A percentile compares a stretch with the other conserved stretches of the same genome.
Evolutionary conservation across 2,888 invertebrate species (phyloP).

Genomic region (Harpalus rufipes): DNA sequence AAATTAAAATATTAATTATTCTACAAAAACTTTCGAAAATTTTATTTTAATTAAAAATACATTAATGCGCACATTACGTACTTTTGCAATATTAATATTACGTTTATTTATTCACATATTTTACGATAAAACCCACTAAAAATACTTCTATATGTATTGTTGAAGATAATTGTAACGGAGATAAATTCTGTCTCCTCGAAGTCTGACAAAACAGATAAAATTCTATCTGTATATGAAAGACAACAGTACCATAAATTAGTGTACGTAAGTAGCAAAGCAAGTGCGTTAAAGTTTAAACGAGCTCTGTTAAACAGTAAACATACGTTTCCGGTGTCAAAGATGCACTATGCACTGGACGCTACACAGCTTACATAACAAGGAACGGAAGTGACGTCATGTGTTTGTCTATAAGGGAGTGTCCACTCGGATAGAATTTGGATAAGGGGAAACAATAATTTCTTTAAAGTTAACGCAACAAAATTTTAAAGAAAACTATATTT

Average conservation of each 20-base stretch:
- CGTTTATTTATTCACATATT: too few species aligned
- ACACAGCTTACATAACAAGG: slow-evolving; percentile 44
- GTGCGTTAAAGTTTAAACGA: slow-evolving; percentile 14
- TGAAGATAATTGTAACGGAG: too few species aligned
- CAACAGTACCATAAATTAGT: background rate
- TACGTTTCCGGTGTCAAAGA: slow-evolving; percentile 38
- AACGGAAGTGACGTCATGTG: slow-evolving; percentile 34
- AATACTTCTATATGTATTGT: too few species aligned
- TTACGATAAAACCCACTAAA: too few species aligned
- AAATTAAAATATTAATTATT: background rate
- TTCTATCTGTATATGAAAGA: background rate
- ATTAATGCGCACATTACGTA: too few species aligned
- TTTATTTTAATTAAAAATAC: background rate
- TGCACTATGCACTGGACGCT: slow-evolving; percentile 35
- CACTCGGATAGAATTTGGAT: slow-evolving; percentile 24
- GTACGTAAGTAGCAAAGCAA: slow-evolving; percentile 14
- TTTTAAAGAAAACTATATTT: too few species aligned
- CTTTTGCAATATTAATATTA: too few species aligned
- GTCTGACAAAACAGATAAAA: too few species aligned
- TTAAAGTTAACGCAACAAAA: background rate
- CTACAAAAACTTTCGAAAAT: background rate
- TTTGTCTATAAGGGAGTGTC: slow-evolving; percentile 39
- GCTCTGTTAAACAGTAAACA: slow-evolving; percentile 36
- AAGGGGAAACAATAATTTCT: background rate
- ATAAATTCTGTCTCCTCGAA: too few species aligned